Evolutionary conservation across 2,888 invertebrate species (phyloP).

Genomic region (Drosophila mayaguana): DNA sequence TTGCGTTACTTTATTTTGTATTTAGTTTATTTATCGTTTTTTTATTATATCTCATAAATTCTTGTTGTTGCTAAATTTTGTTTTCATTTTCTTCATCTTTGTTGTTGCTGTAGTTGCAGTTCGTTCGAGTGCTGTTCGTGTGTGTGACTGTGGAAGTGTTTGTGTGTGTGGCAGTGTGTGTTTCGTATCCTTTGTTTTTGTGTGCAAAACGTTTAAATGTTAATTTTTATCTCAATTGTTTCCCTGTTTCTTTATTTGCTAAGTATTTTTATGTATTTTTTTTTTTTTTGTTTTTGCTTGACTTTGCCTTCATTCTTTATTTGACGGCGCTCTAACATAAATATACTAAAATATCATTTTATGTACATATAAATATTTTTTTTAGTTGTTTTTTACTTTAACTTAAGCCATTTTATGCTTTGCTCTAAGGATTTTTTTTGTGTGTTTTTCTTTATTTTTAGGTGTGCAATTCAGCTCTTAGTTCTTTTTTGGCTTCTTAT

Average conservation of each 20-base stretch:
- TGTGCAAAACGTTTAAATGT: conserved; percentile 78
- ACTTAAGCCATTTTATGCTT: conserved; percentile 53
- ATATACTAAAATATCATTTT: conserved; percentile 76
- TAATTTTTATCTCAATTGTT: conserved; percentile 80
- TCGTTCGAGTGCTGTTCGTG: conserved; percentile 35
- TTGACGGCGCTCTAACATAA: conserved; percentile 72
- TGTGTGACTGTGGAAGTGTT: conserved; percentile 10
- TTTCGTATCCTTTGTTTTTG: conserved; percentile 36
- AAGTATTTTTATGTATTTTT: conserved; percentile 59
- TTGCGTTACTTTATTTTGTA: conserved; percentile 60
- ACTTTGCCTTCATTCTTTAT: conserved; percentile 48
- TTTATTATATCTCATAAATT: conserved; percentile 81
- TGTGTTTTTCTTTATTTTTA: neutral
- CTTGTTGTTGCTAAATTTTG: conserved; percentile 81
- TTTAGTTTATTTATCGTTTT: conserved; percentile 34
- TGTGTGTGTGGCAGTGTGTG: conserved; percentile 31
- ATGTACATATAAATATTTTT: conserved; percentile 68
- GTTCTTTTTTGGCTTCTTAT: conserved; percentile 37
- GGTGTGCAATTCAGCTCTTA: conserved; percentile 51
- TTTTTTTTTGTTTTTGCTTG: conserved; percentile 45
- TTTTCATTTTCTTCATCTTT: conserved; percentile 49
- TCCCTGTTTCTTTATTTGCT: conserved; percentile 82
- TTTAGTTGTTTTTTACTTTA: conserved; percentile 32
- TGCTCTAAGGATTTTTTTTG: conserved; percentile 42
- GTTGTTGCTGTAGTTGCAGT: conserved; percentile 42